These are phyloP conservation scores for Phenganax stokvisi DNA, from an alignment of 92 coral and sea anemone species.

Conservation along the genomic window DNA sequence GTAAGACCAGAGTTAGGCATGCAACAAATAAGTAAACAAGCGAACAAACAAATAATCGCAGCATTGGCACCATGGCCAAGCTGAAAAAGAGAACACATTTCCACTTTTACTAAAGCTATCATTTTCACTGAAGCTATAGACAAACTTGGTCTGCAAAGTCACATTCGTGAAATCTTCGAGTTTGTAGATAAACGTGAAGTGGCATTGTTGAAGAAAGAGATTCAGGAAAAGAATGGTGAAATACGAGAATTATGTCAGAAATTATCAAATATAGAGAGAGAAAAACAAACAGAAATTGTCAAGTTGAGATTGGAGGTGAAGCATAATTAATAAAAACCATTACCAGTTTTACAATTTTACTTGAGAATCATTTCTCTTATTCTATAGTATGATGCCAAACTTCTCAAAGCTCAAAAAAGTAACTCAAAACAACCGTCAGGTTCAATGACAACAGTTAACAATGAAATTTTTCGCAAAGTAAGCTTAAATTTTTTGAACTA, in stretches of 20 bases:
- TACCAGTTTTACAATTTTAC: not conserved
- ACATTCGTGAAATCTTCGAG: not conserved
- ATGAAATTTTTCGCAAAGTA: constrained; percentile 94
- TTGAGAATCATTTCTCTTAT: not conserved
- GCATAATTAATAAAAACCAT: too few species aligned
- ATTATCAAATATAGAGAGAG: constrained; percentile 67
- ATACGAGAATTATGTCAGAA: constrained; percentile 64
- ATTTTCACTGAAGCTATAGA: not conserved
- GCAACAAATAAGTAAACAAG: not conserved
- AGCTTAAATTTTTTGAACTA: not conserved
- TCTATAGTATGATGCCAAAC: constrained; percentile 86
- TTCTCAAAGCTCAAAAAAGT: constrained; percentile 69
- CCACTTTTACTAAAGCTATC: not conserved
- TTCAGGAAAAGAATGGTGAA: constrained; percentile 69
- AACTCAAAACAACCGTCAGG: constrained; percentile 63
- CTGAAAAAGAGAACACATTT: too few species aligned
- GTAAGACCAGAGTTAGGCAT: constrained; percentile 67
- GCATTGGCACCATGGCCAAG: not conserved
- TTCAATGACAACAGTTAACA: constrained; percentile 63
- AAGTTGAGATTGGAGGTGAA: constrained; percentile 84
- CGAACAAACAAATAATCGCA: not conserved
- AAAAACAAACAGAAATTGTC: constrained; percentile 89
- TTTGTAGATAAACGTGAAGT: constrained; percentile 64
- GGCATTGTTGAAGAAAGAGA: constrained; percentile 58
- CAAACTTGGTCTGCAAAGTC: not conserved